phyloP scores from a whole-genome alignment of 1,140 invertebrate species.

The Tigriopus japonicus region DNA sequence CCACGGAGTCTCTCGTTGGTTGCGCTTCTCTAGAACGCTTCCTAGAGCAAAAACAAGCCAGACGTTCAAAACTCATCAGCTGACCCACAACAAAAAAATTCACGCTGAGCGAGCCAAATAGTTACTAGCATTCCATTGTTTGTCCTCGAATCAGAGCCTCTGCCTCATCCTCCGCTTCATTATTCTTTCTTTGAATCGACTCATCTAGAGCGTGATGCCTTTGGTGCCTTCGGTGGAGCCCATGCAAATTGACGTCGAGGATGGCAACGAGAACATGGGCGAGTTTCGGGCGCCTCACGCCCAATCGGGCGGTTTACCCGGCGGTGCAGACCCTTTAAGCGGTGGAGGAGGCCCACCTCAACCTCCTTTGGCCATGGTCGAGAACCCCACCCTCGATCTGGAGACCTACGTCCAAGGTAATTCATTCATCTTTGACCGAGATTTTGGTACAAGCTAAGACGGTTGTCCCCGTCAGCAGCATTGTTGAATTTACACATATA shows the following conservation, averaged over 20 bases:
- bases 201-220: no score
- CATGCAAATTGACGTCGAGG: conserved; percentile 3
- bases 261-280: conserved; percentile 8
- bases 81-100: no score
- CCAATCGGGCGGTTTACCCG: neutral
- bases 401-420: conserved; percentile 8
- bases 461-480: neutral
- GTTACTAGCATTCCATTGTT: no score
- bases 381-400: conserved; percentile 17
- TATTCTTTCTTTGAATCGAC: no score
- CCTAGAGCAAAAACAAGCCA: no score
- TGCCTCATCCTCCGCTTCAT: no score
- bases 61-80: no score
- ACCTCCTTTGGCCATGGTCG: conserved; percentile 2
- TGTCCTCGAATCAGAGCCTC: no score
- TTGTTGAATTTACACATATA: no score
- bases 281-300: neutral
- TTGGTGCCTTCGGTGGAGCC: neutral
- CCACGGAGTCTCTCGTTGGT: no score
- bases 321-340: neutral
- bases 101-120: no score
- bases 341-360: neutral
- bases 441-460: neutral
- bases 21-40: no score
- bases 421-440: neutral